Evolutionary conservation across 2,888 invertebrate genomes (phyloP).

Genomic region (Drosophila quinaria): DNA sequence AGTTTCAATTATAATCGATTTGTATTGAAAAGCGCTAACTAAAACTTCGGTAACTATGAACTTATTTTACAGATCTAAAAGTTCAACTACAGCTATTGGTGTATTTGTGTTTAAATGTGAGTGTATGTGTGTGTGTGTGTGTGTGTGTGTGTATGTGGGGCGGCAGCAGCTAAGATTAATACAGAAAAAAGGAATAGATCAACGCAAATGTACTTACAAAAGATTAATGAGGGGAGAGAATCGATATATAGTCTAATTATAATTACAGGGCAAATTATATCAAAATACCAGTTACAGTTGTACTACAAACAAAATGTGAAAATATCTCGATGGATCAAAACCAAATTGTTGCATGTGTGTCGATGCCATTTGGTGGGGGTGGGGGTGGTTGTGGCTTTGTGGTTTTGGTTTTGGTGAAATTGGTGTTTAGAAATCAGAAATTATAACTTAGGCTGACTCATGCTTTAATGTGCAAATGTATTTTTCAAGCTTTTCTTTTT

Average conservation of each 20-base stretch:
- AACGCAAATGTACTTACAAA: conserved; percentile 55
- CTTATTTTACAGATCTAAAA: conserved; percentile 68
- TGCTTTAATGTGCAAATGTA: conserved; percentile 86
- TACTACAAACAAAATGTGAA: conserved; percentile 60
- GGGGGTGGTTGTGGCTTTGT: conserved; percentile 23
- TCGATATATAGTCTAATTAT: conserved; percentile 33
- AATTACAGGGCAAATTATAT: conserved; percentile 61
- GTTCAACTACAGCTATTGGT: conserved; percentile 62
- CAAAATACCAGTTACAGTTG: conserved; percentile 27
- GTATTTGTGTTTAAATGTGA: conserved; percentile 29
- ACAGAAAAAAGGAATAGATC: conserved; percentile 21
- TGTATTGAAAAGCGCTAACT: conserved; percentile 71
- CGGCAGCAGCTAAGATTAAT: conserved; percentile 70
- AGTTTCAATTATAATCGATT: conserved; percentile 39
- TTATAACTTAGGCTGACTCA: conserved; percentile 84
- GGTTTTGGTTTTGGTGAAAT: conserved; percentile 10
- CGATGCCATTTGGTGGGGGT: conserved; percentile 32
- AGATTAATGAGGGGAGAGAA: conserved; percentile 25
- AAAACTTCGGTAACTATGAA: conserved; percentile 60
- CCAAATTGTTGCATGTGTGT: conserved; percentile 50
- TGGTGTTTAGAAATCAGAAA: conserved; percentile 51
- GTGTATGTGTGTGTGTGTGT: conserved; percentile 27
- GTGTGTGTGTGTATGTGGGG: conserved; percentile 35
- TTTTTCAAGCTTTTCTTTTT: conserved; percentile 83
- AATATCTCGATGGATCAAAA: conserved; percentile 30